These are phyloP conservation scores for Pangasianodon hypophthalmus DNA, from an alignment of 2,113 vertebrate species.

Conservation along the genomic window DNA sequence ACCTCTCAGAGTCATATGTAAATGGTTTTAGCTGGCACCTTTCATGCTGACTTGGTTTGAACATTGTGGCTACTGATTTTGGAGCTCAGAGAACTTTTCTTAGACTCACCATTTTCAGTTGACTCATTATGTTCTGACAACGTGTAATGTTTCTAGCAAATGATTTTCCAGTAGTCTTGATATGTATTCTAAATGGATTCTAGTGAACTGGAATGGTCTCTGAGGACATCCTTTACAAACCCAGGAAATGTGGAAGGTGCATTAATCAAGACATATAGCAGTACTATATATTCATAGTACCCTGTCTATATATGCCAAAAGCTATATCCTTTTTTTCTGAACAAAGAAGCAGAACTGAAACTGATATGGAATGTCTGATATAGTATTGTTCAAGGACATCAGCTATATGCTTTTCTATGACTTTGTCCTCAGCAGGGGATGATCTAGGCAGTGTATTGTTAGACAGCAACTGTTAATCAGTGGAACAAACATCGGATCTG, in stretches of 20 bases:
- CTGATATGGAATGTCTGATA: not conserved
- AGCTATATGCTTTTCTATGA: not conserved
- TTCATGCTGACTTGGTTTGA: not conserved
- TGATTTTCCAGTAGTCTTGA: not conserved
- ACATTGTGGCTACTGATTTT: not conserved
- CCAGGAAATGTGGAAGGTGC: not conserved
- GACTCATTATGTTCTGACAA: not conserved
- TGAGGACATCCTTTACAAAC: not conserved
- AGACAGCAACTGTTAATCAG: not conserved
- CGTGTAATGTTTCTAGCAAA: not conserved
- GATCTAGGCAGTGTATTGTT: not conserved
- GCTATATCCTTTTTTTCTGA: not conserved
- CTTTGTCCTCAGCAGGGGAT: not conserved
- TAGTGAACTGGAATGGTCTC: not conserved
- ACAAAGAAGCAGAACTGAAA: not conserved
- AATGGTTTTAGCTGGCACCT: not conserved
- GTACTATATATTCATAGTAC: not conserved
- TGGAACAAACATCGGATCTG: not conserved
- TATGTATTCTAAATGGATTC: not conserved
- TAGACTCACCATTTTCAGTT: not conserved
- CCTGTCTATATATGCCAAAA: not conserved
- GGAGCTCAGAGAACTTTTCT: not conserved
- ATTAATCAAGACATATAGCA: not conserved
- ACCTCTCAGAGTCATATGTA: not conserved
- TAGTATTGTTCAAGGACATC: not conserved